Conservation (phyloP, 2,888 invertebrate species). For the Dichetophora obliterata region DNA sequence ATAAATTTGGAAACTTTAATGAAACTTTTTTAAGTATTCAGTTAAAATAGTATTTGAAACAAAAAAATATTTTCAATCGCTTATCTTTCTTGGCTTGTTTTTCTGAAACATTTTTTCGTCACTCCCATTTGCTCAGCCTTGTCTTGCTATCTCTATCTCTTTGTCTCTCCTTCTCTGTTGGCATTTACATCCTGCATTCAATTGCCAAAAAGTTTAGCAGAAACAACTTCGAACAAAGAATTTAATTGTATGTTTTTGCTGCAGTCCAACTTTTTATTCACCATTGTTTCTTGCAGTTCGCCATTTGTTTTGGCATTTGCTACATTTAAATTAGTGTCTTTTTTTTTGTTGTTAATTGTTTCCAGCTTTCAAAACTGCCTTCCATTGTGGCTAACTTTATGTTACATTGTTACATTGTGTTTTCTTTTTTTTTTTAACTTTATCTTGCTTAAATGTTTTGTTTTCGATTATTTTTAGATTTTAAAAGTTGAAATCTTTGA, state of each 20-base stretch:
- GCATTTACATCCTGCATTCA: not conserved
- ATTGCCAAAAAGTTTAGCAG: slow-evolving; percentile 24
- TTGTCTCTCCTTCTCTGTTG: no score
- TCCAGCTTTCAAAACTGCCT: not conserved
- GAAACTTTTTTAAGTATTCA: no score
- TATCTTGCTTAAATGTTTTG: no score
- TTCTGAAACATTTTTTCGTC: no score
- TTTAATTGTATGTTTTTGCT: not conserved
- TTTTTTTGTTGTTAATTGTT: not conserved
- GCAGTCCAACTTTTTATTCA: not conserved
- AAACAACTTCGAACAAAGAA: slow-evolving; percentile 11
- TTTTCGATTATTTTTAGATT: not conserved
- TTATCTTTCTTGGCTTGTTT: no score
- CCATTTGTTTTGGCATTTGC: not conserved
- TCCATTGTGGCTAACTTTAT: no score
- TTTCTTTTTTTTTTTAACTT: no score
- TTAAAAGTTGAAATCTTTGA: not conserved
- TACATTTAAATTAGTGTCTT: not conserved
- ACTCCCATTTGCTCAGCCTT: not conserved
- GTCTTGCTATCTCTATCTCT: no score
- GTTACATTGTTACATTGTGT: no score
- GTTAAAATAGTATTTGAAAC: no score
- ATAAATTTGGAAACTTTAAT: no score
- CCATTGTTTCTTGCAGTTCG: not conserved
- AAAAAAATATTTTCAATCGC: no score